Base-by-base conservation (phyloP, 92 coral and sea anemone genomes). In the Heteractis magnifica region DNA sequence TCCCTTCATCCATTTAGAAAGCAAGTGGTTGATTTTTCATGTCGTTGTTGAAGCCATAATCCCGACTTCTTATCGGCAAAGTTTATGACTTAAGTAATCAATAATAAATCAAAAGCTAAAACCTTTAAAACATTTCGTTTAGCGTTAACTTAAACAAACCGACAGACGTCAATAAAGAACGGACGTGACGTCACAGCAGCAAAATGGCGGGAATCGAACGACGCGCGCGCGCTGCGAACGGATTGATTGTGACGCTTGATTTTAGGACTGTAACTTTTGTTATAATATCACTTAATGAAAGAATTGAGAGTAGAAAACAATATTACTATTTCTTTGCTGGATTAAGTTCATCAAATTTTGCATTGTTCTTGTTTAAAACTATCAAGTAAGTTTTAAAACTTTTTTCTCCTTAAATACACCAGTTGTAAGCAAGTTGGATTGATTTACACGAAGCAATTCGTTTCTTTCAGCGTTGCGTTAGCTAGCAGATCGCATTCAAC, bases 121-220 rank as follows among this genome's bases (percentile, higher is more conserved):
- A 34, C 44, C 44, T 34, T 34, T 34, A 2, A 53, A 51, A 2
- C 44, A 18, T 62, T 62, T 62, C 20, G 18, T 18, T 62, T 6
- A 62, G 1, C 34, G 26, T 23, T 20, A 68, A 68, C 73, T 4
- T 50, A 68, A 21, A 26, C 4, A 68, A 21, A 12, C 49, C 73
- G 49, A 68, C 23, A 8, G 23, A 26, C 73, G 73, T 68, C 73
- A 68, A 68, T 68, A 68, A 68, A 23, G 19, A 15, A 48, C 73
- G 50, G 44, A 76, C 19, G 71, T 74, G 86, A 82, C 52, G 86
- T 76, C 80, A 82, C 34, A 73, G 65, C 34, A 34, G 49, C 15
- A 68, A 68, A 68, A 68, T 2, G 77, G 65, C 77, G 84, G 84
- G 68, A 70, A 81, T 23, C 16, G 3, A 26, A 19, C 16, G 6